Conservation (phyloP, 2,113 vertebrate species). For the Tachysurus vachellii region DNA sequence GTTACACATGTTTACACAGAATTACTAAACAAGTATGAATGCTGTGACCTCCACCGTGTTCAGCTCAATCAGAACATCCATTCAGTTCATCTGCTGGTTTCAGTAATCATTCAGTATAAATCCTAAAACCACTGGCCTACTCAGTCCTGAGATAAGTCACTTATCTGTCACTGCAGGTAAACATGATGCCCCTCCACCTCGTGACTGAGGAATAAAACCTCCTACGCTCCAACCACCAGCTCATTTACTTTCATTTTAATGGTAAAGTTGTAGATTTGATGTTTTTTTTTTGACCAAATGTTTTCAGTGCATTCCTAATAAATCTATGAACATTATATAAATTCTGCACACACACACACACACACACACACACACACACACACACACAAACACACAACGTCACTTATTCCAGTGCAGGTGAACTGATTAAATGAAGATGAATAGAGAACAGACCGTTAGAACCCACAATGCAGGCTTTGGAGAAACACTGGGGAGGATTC, state of each 20-base stretch:
- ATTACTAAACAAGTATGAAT: background rate
- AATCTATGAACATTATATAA: too few species aligned
- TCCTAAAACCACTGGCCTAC: too few species aligned
- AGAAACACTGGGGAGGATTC: background rate
- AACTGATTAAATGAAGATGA: background rate
- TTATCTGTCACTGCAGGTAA: background rate
- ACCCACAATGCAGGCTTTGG: background rate
- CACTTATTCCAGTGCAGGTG: background rate
- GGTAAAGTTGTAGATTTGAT: too few species aligned
- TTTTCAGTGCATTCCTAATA: too few species aligned
- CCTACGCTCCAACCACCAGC: too few species aligned
- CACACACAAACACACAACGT: background rate
- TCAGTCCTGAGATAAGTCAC: too few species aligned
- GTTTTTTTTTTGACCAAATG: background rate
- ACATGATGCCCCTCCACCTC: background rate
- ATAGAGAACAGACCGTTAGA: slow-evolving; percentile 52
- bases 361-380: background rate
- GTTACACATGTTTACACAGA: background rate
- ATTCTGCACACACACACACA: background rate
- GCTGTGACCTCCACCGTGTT: background rate
- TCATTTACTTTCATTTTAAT: too few species aligned
- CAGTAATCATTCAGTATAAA: background rate
- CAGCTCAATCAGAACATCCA: background rate
- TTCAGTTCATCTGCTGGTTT: background rate
- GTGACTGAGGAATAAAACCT: background rate